Percentiles rank a stretch among this genome's conserved stretches.
phyloP scores from a whole-genome alignment of 2,797 vertebrate species.

The Intellagama lesueurii region DNA sequence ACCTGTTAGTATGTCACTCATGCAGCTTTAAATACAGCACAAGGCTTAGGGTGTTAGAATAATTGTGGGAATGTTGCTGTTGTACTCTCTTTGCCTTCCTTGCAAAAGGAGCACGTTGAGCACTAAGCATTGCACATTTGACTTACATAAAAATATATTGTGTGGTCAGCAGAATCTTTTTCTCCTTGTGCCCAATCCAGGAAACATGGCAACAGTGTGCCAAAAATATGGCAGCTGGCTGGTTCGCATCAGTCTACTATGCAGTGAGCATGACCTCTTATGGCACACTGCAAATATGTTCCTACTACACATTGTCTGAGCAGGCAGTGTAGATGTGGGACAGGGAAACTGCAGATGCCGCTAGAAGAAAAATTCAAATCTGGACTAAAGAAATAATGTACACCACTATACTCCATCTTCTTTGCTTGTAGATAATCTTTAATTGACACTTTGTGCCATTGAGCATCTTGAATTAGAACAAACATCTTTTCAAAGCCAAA shows the following conservation, averaged over 20 bases:
- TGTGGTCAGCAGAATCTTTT: neutral
- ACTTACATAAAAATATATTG: neutral
- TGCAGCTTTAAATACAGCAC: slow-evolving; percentile 25
- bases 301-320: neutral
- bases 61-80: neutral
- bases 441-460: no score
- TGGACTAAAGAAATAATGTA: no score
- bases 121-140: neutral
- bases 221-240: neutral
- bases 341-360: no score
- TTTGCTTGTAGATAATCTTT: no score
- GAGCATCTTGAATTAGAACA: no score
- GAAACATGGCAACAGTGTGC: neutral
- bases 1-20: neutral
- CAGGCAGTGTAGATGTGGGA: neutral
- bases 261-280: neutral
- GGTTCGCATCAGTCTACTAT: neutral
- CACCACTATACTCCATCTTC: no score
- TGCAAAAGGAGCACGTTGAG: neutral
- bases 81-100: neutral
- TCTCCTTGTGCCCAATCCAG: neutral
- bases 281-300: neutral
- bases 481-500: no score
- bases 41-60: neutral
- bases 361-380: no score